Evolutionary conservation across 2,113 vertebrate genomes (phyloP).

Genomic region (Thoracochromis brauschi): DNA sequence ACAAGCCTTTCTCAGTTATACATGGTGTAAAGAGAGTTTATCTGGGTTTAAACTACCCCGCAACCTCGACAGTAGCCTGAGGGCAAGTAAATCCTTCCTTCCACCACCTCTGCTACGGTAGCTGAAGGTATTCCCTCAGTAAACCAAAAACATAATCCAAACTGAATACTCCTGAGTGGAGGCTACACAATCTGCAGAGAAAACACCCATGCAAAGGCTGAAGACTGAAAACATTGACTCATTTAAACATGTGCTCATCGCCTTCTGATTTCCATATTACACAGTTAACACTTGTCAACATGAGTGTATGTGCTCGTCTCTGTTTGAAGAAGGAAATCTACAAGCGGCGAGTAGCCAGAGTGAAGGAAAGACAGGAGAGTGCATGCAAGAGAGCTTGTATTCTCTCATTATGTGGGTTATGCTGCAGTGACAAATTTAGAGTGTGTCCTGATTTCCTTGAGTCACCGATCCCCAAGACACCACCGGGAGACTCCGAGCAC

Average conservation of each 20-base stretch:
- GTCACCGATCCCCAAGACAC: conserved; percentile 70
- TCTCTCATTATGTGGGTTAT: conserved; percentile 77
- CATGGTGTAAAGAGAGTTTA: conserved; percentile 23
- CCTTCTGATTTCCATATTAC: conserved; percentile 59
- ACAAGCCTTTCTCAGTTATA: conserved; percentile 9
- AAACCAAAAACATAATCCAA: conserved; percentile 55
- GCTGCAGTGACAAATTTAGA: conserved; percentile 79
- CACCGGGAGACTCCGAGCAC: conserved; percentile 54
- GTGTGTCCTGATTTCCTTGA: conserved; percentile 77
- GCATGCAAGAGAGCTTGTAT: conserved; percentile 37
- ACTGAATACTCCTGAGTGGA: conserved; percentile 22
- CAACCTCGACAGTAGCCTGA: conserved; percentile 37
- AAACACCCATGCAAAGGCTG: conserved; percentile 44
- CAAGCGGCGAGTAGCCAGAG: not conserved
- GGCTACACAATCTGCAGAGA: conserved; percentile 45
- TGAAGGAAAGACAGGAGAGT: not conserved
- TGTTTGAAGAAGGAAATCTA: conserved; percentile 6
- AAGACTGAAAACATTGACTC: conserved; percentile 59
- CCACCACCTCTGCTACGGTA: conserved; percentile 26
- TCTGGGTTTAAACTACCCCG: conserved; percentile 29
- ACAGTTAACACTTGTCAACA: conserved; percentile 56
- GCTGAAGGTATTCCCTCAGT: conserved; percentile 60
- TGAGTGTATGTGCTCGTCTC: conserved; percentile 1
- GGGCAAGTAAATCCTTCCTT: conserved; percentile 55
- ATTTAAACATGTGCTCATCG: conserved; percentile 57